Evolutionary conservation across 1,140 invertebrate genomes (phyloP).

Genomic region (Leptinotarsa undecemlineata): DNA sequence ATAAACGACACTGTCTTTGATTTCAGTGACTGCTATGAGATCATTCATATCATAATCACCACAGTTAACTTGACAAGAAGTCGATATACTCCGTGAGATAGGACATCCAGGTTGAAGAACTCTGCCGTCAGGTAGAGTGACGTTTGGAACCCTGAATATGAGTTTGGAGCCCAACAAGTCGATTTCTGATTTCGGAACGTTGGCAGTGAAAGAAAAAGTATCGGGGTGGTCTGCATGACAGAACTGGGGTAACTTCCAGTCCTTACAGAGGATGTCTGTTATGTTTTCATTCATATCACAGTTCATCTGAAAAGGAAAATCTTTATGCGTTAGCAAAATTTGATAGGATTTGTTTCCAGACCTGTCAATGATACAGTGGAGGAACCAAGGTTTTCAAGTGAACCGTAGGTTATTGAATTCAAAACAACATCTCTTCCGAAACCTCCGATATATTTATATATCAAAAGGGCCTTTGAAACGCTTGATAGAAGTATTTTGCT

Average conservation of each 20-base stretch:
- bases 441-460: too few relatives aligned
- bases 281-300: not conserved
- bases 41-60: constrained; percentile 52
- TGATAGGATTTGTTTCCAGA: not conserved
- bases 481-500: too few relatives aligned
- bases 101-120: constrained; percentile 57
- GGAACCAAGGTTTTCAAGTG: too few relatives aligned
- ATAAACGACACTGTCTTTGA: constrained; percentile 50
- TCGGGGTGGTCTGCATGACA: not conserved
- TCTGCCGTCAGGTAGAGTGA: constrained; percentile 48
- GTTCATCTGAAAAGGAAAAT: constrained; percentile 19
- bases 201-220: constrained; percentile 11
- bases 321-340: not conserved
- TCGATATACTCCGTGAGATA: constrained; percentile 15
- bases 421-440: too few relatives aligned
- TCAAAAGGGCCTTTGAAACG: too few relatives aligned
- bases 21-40: not conserved
- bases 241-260: not conserved
- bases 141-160: constrained; percentile 52
- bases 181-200: not conserved
- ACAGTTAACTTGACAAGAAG: constrained; percentile 60
- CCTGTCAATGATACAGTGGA: not conserved
- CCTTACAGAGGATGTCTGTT: constrained; percentile 10
- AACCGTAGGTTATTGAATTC: too few relatives aligned
- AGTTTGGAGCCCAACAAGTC: not conserved